Conservation (phyloP, 1,140 invertebrate genomes). For the Laupala kohalensis region DNA sequence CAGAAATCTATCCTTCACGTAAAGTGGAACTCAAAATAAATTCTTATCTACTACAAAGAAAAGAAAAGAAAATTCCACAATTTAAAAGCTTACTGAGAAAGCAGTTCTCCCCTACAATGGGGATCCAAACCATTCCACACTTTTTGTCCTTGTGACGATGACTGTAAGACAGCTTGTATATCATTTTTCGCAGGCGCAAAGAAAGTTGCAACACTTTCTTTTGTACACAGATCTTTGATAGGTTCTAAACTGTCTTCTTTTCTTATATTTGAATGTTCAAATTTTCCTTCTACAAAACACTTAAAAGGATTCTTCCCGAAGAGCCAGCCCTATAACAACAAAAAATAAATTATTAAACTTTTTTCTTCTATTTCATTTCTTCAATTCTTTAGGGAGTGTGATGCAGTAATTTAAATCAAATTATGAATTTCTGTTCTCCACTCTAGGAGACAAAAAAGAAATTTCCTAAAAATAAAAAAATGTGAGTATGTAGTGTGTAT, state of each 20-base stretch:
- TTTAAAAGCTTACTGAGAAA: neutral
- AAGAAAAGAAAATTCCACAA: neutral
- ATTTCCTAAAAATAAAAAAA: too few relatives aligned
- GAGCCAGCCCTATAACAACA: neutral
- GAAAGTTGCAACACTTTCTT: neutral
- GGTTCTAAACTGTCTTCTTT: neutral
- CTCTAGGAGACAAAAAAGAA: too few relatives aligned
- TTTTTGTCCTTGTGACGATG: neutral
- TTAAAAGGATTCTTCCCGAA: neutral
- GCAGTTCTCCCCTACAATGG: neutral
- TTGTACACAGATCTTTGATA: neutral
- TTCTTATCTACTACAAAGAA: neutral
- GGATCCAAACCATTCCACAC: neutral
- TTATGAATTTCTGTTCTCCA: too few relatives aligned
- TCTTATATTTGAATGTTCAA: neutral
- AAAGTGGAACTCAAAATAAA: too few relatives aligned
- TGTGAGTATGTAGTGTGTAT: too few relatives aligned
- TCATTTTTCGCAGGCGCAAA: neutral
- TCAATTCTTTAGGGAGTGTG: too few relatives aligned
- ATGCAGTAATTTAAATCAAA: too few relatives aligned
- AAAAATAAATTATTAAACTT: too few relatives aligned
- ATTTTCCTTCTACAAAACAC: neutral
- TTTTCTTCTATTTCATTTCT: too few relatives aligned
- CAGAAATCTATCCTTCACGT: too few relatives aligned
- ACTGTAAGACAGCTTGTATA: neutral